Conservation (phyloP, 2,888 invertebrate species). For the Harpalus rubripes region DNA sequence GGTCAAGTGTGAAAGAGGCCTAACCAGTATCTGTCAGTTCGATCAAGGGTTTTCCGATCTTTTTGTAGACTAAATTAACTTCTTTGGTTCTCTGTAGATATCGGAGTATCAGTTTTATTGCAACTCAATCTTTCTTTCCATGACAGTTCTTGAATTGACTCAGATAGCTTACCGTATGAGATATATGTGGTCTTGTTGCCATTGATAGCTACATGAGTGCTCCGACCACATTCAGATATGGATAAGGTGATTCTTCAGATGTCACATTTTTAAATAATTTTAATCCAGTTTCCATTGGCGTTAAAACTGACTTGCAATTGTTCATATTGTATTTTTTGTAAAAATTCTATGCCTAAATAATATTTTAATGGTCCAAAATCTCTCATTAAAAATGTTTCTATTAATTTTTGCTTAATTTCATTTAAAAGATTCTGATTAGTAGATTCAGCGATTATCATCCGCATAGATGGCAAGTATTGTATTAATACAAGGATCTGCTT, state of each 20-base stretch:
- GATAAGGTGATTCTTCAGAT: background rate
- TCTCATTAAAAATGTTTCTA: background rate
- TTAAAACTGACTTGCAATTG: slow-evolving; percentile 12
- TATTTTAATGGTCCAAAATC: background rate
- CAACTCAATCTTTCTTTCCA: slow-evolving; percentile 14
- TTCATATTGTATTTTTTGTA: slow-evolving; percentile 32
- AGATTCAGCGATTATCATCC: background rate
- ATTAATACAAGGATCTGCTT: background rate
- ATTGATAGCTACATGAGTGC: slow-evolving; percentile 34
- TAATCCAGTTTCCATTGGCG: background rate
- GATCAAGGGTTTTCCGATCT: background rate
- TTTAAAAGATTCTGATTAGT: background rate
- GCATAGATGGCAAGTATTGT: background rate
- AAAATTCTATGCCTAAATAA: background rate
- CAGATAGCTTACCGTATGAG: slow-evolving; percentile 36
- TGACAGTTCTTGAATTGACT: slow-evolving; percentile 19
- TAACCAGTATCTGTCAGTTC: slow-evolving; percentile 46
- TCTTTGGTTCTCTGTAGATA: background rate
- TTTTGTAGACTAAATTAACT: background rate
- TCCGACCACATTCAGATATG: slow-evolving; percentile 40
- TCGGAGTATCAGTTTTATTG: slow-evolving; percentile 11
- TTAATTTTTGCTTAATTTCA: background rate
- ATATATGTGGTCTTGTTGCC: slow-evolving; percentile 46
- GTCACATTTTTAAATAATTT: background rate
- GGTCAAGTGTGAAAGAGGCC: slow-evolving; percentile 2